Evolutionary conservation across 1,140 invertebrate genomes (phyloP), one percentile per base, ranked within the genome.

Genomic region (Drosophila ambigua): DNA sequence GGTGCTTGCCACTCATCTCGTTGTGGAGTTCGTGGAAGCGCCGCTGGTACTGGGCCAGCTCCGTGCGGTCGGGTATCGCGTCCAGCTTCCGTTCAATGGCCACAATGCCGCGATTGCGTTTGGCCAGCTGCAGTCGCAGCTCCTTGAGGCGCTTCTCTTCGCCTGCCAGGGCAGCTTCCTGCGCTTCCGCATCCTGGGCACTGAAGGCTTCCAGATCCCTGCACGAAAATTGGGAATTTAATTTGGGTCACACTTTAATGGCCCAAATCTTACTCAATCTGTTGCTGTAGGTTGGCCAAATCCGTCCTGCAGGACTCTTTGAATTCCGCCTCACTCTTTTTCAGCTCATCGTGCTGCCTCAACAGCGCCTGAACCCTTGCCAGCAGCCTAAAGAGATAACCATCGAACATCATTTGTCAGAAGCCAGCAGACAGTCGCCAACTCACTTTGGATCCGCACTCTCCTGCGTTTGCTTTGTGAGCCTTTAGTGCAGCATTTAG

Each of bases 21-120:
- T 98, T 98, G 91, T 99, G 98, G 1, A 99, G 94, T 93, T 99
- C 98, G 72, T 99, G 94, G 92, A 99, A 99, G 77, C 98, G 93
- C 80, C 96, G 94, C 91, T 99, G 98, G 92, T 99, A 99, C 91
- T 99, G 98, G 49, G 96, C 95, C 16, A 99, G 93, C 92, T 99
- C 98, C 1, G 96, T 96, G 75, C 97, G 94, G 31, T 97, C 96
- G 0, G 98, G 98, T 55, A 98, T 95, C 82, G 98, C 97, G 92
- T 99, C 98, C 45, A 97, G 93, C 92, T 95, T 96, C 69, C 96
- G 93, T 84, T 95, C 95, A 71, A 97, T 93, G 2, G 94, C 93
- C 2, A 97, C 94, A 46, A 98, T 95, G 62, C 96, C 95, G 62
- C 97, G 93, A 92, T 97, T 98, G 73, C 96, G 95, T 67, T 96